Evolutionary conservation across 2,113 vertebrate species (phyloP).

Genomic region (Athene cunicularia): DNA sequence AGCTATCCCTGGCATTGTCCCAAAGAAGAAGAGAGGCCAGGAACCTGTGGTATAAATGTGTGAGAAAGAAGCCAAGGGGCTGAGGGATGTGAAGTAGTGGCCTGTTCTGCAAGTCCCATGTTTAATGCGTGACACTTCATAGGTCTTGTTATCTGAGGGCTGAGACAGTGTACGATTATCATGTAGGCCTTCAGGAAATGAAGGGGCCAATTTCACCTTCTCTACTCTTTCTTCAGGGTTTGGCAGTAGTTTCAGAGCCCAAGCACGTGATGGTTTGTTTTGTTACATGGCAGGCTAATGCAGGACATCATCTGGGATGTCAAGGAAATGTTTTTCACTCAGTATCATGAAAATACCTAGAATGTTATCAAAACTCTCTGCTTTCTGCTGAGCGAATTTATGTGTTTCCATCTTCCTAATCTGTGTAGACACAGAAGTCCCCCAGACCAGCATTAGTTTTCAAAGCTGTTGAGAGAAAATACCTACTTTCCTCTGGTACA

Average conservation of each 20-base stretch:
- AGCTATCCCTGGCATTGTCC: background rate
- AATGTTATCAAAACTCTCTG: background rate
- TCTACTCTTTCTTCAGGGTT: background rate
- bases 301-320: background rate
- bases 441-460: background rate
- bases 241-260: background rate
- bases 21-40: background rate
- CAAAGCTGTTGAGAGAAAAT: conserved; percentile 2
- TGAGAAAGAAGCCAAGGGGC: background rate
- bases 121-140: rapidly evolving
- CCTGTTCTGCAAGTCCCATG: background rate
- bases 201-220: background rate
- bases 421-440: background rate
- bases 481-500: background rate
- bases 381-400: background rate
- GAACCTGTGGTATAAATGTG: rapidly evolving
- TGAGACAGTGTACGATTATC: background rate
- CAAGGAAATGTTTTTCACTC: background rate
- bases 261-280: rapidly evolving
- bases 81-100: background rate
- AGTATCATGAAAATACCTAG: background rate
- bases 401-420: conserved; percentile 17
- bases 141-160: background rate
- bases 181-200: background rate
- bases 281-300: background rate